Evolutionary conservation across 2,797 vertebrate species (phyloP).

Genomic region (Karalla daura): DNA sequence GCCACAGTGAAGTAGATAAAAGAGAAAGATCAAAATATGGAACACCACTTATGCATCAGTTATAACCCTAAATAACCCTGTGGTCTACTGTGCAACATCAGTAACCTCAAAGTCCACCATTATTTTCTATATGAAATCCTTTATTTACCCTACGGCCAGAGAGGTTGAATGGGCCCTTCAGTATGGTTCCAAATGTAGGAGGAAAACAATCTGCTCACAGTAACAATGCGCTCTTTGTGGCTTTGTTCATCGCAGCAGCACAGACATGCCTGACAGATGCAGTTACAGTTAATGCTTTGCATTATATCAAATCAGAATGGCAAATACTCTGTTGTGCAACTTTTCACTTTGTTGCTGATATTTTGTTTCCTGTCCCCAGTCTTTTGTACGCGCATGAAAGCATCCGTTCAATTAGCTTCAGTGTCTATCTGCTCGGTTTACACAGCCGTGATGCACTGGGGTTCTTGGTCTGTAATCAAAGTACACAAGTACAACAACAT

Average conservation of each 20-base stretch:
- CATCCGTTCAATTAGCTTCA: slow-evolving; percentile 28
- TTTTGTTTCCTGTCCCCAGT: slow-evolving; percentile 17
- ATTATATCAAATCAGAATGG: slow-evolving; percentile 28
- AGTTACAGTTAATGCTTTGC: slow-evolving; percentile 10
- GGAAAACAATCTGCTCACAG: slow-evolving; percentile 24
- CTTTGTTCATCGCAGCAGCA: slow-evolving; percentile 20
- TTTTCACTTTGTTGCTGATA: slow-evolving; percentile 27
- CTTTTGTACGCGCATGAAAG: slow-evolving; percentile 8
- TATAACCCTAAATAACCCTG: too few relatives aligned
- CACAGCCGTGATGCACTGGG: slow-evolving; percentile 36
- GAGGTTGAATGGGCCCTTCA: slow-evolving; percentile 10
- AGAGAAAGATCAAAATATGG: not conserved
- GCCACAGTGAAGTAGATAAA: not conserved
- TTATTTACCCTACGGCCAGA: too few relatives aligned
- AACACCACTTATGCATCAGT: too few relatives aligned
- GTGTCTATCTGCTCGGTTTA: slow-evolving; percentile 55
- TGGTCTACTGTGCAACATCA: too few relatives aligned
- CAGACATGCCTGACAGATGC: slow-evolving; percentile 19
- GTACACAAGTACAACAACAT: slow-evolving; percentile 45
- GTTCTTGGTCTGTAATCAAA: slow-evolving; percentile 70
- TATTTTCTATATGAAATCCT: too few relatives aligned
- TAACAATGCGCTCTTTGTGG: slow-evolving; percentile 46
- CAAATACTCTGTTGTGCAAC: slow-evolving; percentile 24
- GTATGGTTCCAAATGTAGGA: slow-evolving; percentile 4
- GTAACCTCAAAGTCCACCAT: too few relatives aligned